Conservation (phyloP, 2,113 vertebrate species). For the Python bivittatus region DNA sequence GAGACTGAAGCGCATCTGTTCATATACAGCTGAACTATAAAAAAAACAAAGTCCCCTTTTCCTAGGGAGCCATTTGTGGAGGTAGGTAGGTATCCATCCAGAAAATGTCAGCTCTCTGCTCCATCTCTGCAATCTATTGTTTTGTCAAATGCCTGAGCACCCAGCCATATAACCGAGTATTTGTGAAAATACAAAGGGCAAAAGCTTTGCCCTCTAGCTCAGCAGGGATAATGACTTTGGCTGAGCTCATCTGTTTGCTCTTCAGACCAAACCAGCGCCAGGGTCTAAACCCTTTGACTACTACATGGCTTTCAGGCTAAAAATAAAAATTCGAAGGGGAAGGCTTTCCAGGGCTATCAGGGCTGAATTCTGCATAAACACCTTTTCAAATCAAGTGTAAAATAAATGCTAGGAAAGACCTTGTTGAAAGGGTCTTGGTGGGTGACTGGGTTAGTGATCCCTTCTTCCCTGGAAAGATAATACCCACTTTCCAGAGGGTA, state of each 20-base stretch:
- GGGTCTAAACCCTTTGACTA: neutral
- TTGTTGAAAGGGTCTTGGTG: accelerated
- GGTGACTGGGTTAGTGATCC: neutral
- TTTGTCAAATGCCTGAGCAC: too few relatives aligned
- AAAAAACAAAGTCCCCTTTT: too few relatives aligned
- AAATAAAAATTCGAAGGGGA: neutral
- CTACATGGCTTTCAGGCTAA: neutral
- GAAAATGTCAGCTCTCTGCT: neutral
- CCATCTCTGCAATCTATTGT: neutral
- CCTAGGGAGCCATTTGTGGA: neutral
- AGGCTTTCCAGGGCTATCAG: too few relatives aligned
- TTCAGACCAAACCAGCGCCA: accelerated
- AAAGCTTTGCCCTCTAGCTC: neutral
- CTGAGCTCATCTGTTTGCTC: neutral
- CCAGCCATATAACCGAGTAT: neutral
- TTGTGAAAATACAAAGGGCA: neutral
- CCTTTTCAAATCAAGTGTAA: accelerated
- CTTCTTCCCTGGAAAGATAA: accelerated
- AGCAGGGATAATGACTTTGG: neutral
- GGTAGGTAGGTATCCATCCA: neutral
- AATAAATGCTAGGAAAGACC: accelerated
- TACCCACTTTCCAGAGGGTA: accelerated
- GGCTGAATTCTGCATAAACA: neutral
- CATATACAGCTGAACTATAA: too few relatives aligned
- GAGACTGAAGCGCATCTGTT: too few relatives aligned